Evolutionary conservation across 2,797 vertebrate species (phyloP).

Genomic region (Megalops cyprinoides): DNA sequence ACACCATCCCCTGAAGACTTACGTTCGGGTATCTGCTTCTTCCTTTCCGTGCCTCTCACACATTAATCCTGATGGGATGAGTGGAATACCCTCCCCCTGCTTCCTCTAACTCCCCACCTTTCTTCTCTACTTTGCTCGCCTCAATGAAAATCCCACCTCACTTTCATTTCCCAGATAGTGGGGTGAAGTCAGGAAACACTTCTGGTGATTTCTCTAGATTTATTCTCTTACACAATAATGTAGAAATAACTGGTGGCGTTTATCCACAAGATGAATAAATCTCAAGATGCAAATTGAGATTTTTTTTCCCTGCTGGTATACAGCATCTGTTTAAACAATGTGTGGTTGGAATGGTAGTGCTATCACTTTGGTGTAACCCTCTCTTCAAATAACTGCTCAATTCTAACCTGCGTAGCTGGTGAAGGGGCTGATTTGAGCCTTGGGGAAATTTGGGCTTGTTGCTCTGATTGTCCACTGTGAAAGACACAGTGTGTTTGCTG

Average conservation of each 20-base stretch:
- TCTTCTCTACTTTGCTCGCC: background rate
- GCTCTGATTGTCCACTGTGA: background rate
- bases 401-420: background rate
- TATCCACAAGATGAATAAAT: background rate
- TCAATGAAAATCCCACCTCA: background rate
- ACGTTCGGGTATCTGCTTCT: background rate
- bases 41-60: background rate
- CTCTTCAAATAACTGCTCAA: background rate
- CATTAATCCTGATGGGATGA: background rate
- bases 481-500: no score
- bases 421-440: background rate
- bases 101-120: no score
- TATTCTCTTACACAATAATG: background rate
- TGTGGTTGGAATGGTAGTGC: background rate
- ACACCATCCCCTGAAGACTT: background rate
- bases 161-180: background rate
- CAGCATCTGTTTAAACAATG: no score
- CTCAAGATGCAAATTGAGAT: background rate
- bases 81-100: background rate
- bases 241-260: background rate
- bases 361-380: background rate
- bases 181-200: background rate
- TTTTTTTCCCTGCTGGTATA: no score
- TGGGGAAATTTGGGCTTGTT: background rate
- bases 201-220: background rate